Conservation (phyloP, 1,140 invertebrate genomes). For the Solenopsis invicta region DNA sequence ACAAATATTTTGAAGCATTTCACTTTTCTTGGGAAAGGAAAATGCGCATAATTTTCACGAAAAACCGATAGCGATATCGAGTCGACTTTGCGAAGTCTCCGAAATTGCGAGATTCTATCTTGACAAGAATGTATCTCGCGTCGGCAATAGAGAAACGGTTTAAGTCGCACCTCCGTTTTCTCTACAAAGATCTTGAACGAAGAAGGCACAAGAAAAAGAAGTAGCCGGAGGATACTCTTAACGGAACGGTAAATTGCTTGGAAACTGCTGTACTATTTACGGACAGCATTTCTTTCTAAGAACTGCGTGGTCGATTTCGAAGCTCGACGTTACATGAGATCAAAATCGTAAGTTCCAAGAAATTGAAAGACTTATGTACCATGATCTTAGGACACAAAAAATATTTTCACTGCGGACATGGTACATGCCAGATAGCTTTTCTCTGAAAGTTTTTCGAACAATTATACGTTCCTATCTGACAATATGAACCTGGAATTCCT, state of each 20-base stretch:
- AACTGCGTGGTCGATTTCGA: constrained; percentile 46
- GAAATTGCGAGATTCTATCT: constrained; percentile 69
- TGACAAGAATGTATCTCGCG: constrained; percentile 67
- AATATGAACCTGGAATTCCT: constrained; percentile 43
- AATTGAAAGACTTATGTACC: constrained; percentile 36
- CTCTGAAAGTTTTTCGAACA: constrained; percentile 5
- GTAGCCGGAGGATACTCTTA: constrained; percentile 60
- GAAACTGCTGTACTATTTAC: constrained; percentile 78
- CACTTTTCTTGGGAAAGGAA: constrained; percentile 3
- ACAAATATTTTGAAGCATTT: background rate
- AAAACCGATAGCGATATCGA: constrained; percentile 49
- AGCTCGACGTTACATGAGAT: constrained; percentile 38
- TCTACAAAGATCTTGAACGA: background rate
- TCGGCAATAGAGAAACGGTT: constrained; percentile 54
- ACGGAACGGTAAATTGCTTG: constrained; percentile 78
- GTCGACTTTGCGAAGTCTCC: constrained; percentile 45
- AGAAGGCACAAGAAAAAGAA: constrained; percentile 50
- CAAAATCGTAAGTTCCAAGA: constrained; percentile 54
- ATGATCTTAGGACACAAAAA: constrained; percentile 16
- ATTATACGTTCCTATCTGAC: constrained; percentile 14
- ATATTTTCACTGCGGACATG: constrained; percentile 10
- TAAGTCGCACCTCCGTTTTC: constrained; percentile 50
- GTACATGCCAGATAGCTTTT: background rate
- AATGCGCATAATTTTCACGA: constrained; percentile 51
- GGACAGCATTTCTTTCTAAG: constrained; percentile 44